A percentile compares a stretch with the other conserved stretches of the same genome.
phyloP scores from a whole-genome alignment of 2,797 vertebrate genomes.

The Carduelis carduelis region DNA sequence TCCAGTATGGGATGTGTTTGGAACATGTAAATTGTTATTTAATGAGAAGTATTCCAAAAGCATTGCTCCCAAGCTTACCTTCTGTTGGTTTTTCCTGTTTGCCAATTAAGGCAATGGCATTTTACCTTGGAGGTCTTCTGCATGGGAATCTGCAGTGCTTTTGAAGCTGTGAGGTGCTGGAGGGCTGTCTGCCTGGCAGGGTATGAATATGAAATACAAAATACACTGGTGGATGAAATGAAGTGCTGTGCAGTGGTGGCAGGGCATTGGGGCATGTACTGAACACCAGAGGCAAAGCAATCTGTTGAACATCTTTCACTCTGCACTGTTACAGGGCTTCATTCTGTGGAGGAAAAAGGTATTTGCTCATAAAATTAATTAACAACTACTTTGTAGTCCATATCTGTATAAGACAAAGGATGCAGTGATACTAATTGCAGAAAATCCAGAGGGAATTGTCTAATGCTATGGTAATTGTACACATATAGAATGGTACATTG shows the following conservation, averaged over 20 bases:
- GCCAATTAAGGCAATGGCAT: background rate
- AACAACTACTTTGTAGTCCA: background rate
- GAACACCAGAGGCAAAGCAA: background rate
- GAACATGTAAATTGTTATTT: background rate
- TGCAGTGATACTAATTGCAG: background rate
- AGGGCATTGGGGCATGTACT: accelerated
- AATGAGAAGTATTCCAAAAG: background rate
- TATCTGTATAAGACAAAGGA: background rate
- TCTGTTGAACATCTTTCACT: background rate
- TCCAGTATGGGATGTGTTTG: background rate
- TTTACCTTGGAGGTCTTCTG: background rate
- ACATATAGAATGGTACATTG: background rate
- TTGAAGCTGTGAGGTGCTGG: background rate
- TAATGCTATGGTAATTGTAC: background rate
- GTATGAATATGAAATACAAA: background rate
- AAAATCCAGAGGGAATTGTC: background rate
- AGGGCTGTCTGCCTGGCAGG: background rate
- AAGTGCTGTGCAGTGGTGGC: background rate
- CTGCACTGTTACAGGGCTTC: background rate
- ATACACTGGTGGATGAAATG: background rate
- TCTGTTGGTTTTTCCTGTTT: background rate
- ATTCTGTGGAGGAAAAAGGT: accelerated
- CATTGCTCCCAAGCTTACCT: accelerated
- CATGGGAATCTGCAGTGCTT: background rate
- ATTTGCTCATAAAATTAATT: background rate